Base-by-base conservation (phyloP, 2,797 vertebrate species). In the Pangasius larnaudii region DNA sequence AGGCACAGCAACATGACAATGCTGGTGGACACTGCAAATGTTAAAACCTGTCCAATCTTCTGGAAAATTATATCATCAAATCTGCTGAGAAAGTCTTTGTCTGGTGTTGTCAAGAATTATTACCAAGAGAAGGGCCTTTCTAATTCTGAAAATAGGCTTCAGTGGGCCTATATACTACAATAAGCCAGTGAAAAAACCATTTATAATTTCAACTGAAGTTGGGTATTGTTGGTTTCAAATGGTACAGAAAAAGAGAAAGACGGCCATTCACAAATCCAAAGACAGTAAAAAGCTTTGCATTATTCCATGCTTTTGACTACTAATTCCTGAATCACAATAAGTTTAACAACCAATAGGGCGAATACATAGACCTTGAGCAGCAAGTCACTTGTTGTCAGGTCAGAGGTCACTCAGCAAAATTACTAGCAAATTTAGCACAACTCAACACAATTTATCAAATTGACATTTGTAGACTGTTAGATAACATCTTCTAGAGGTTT, bases 241-340 rank as follows among this genome's bases (percentile, higher is more conserved):
- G 0, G 49, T 53, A 53, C 14, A 11, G 13, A 79, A 78, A 8
- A 77, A 30, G 24, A 33, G 30, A 79, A 79, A 56, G 16, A 19
- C 5, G 3, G 51, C 42, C 33, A 69, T 85, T 79, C 33, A 53
- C 56, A 71, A 78, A 36, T 46, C 77, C 33, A 58, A 80, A 80
- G 9, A 19, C 33, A 58, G 77, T 58, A 6, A 59, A 63, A 63
- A 36, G 36, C 42, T 42, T 81, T 61, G 27, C 39, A 33, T 56
- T 56, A 9, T 67, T 84, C 24, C 49, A 42, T 78, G 49, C 71
- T 65, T 78, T 78, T 33, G 18, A 71, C 19, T 61, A 80, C 49
- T 88, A 80, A 72, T 79, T 79, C 86, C 90, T 83, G 90, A 87
- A 89, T 89, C 91, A 93, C 89, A 91, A 90, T 92, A 92, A 85